These are phyloP conservation scores for Chaetodon trifasciatus DNA, from an alignment of 2,797 vertebrate genomes.

Conservation along the genomic window DNA sequence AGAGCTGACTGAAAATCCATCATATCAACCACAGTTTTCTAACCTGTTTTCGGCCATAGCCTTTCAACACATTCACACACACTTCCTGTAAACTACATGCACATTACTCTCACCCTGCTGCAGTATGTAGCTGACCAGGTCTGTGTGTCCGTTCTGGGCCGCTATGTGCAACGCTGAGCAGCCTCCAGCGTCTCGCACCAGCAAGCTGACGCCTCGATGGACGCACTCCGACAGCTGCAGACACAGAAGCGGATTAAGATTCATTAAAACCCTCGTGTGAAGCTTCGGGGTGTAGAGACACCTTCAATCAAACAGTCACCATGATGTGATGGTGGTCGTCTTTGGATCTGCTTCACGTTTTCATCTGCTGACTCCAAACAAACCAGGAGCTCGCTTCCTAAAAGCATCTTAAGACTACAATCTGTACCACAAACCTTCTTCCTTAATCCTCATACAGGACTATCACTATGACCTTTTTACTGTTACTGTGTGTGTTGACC, in stretches of 20 bases:
- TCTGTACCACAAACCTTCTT: too few relatives aligned
- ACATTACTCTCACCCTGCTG: constrained; percentile 89
- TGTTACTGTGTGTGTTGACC: too few relatives aligned
- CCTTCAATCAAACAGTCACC: not conserved
- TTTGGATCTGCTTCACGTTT: too few relatives aligned
- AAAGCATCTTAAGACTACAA: too few relatives aligned
- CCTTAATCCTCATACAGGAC: too few relatives aligned
- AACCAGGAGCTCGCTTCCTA: too few relatives aligned
- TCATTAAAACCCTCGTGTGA: not conserved
- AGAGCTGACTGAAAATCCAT: too few relatives aligned
- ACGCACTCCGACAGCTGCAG: constrained; percentile 91
- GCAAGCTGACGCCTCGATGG: constrained; percentile 90
- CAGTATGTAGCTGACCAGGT: constrained; percentile 93
- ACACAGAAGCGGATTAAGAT: not conserved
- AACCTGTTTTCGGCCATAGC: too few relatives aligned
- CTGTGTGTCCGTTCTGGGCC: constrained; percentile 89
- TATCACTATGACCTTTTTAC: too few relatives aligned
- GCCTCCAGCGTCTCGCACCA: constrained; percentile 91
- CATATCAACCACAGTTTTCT: too few relatives aligned
- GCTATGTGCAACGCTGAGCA: constrained; percentile 93
- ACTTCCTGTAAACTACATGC: not conserved
- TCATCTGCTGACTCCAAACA: too few relatives aligned
- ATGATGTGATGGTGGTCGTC: not conserved
- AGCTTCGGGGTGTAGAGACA: not conserved
- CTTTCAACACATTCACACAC: not conserved